These are phyloP conservation scores for Eretmocerus hayati DNA, from an alignment of 2,888 invertebrate species.

Conservation along the genomic window DNA sequence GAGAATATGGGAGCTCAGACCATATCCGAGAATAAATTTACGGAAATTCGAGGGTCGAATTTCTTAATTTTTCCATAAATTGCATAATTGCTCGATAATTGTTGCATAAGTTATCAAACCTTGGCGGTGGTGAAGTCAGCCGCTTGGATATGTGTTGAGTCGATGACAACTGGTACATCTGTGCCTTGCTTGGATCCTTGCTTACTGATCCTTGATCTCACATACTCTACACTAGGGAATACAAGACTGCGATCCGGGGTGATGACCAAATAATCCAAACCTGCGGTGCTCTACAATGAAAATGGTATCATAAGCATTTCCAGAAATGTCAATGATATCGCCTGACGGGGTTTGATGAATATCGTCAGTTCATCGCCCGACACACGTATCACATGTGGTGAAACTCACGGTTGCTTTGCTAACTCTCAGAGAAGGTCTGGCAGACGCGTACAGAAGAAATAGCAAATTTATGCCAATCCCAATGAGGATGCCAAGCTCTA, in stretches of 20 bases:
- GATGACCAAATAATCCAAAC: slow-evolving; percentile 53
- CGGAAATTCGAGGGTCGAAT: too few relatives aligned
- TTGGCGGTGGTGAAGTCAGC: slow-evolving; percentile 62
- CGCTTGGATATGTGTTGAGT: slow-evolving; percentile 58
- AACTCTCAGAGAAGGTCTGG: slow-evolving; percentile 56
- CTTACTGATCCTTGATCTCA: slow-evolving; percentile 65
- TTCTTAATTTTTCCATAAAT: too few relatives aligned
- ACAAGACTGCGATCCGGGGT: slow-evolving; percentile 58
- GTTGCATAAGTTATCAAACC: slow-evolving; percentile 48
- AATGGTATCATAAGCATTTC: not conserved
- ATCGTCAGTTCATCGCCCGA: too few relatives aligned
- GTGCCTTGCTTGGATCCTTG: slow-evolving; percentile 57
- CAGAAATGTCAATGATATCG: too few relatives aligned
- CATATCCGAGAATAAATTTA: too few relatives aligned
- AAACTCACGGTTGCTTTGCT: slow-evolving; percentile 53
- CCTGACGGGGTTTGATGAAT: too few relatives aligned
- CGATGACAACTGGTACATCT: slow-evolving; percentile 55
- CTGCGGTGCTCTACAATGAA: slow-evolving; percentile 47
- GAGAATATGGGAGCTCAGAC: too few relatives aligned
- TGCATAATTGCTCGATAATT: too few relatives aligned
- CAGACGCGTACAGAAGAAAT: slow-evolving; percentile 57
- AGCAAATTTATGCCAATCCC: slow-evolving; percentile 58
- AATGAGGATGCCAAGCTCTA: slow-evolving; percentile 62
- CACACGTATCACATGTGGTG: too few relatives aligned
- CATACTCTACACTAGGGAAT: slow-evolving; percentile 61